Base-by-base conservation (phyloP, 2,888 invertebrate species). In the Pardosa pseudoannulata region DNA sequence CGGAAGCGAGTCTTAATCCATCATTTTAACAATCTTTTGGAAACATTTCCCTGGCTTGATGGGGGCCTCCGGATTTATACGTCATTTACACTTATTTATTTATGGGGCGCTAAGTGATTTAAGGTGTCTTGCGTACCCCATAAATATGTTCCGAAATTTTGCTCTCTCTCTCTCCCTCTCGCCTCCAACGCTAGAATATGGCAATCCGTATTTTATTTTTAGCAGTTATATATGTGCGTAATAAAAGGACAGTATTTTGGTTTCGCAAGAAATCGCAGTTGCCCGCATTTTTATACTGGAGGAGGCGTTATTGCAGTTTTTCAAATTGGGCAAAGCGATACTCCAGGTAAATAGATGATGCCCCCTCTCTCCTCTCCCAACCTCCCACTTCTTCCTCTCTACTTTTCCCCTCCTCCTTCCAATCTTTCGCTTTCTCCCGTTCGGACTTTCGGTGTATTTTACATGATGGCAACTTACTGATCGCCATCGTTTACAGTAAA, bases 71-170 rank as follows among this genome's bases (percentile, higher is more conserved):
- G 82, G 82, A 82, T 82, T 82, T 82, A 76, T 82, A 70, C 46
- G 82, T 75, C 82, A 82, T 82, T 82, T 83, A 72, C 81, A 31
- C 83, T 78, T 83, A 76, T 83, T 83, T 83, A 83, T 83, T 83
- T 82, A 83, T 71, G 83, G 72, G 72, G 29, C 50, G 50, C 83
- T 83, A 83, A 76, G 78, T 83, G 83, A 83, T 83, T 83, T 83
- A 83, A 83, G 83, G 72, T 72, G 67, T 65, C 78, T 83, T 72
- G 62, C 31, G 50, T 70, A 72, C 76, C 83, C 78, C 83, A 83
- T 76, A 83, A 83, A 83, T 83, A 83, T 83, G 78, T 76, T 56
- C 23, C 56, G 56, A 56, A 56, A 56, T 23, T 70, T 50, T 50
- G 32, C 50, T 31, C 39, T 23, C 68, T 32, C 73, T 9, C 29